Percentiles rank a stretch among this genome's conserved stretches.
Conservation (phyloP, 2,888 invertebrate species). For the Thymelicus lineola region DNA sequence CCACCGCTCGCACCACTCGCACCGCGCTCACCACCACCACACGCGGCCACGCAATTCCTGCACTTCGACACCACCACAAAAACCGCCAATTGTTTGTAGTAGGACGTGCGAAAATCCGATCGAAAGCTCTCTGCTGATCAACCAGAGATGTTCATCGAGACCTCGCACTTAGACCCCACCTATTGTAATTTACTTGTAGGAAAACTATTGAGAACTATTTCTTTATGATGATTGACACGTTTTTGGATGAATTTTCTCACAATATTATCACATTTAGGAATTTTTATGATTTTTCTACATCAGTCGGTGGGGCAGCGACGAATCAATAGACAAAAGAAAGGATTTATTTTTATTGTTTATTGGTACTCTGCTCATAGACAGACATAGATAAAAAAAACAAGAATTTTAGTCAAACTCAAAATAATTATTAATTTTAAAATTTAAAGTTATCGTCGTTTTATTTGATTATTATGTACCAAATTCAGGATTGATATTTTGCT, state of each 20-base stretch:
- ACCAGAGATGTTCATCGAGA: constrained; percentile 59
- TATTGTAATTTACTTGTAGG: constrained; percentile 17
- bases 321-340: constrained; percentile 79
- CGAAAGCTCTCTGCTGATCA: constrained; percentile 64
- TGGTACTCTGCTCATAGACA: constrained; percentile 46
- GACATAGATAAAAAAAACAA: constrained; percentile 49
- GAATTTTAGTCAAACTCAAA: background rate
- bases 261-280: constrained; percentile 57
- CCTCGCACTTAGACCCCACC: constrained; percentile 36
- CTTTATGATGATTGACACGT: constrained; percentile 41
- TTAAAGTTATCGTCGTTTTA: background rate
- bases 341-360: constrained; percentile 53
- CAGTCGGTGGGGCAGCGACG: constrained; percentile 78
- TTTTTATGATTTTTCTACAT: constrained; percentile 64
- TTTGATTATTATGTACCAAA: too few relatives aligned
- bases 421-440: background rate
- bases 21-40: constrained; percentile 42
- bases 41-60: constrained; percentile 28
- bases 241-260: constrained; percentile 55
- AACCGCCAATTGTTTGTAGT: constrained; percentile 66
- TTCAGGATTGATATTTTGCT: too few relatives aligned
- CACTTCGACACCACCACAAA: constrained; percentile 49
- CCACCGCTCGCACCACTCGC: constrained; percentile 46
- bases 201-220: constrained; percentile 27
- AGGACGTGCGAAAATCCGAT: constrained; percentile 71